These are phyloP conservation scores for Camponotus fellah DNA, from an alignment of 2,888 invertebrate genomes.

Conservation along the genomic window DNA sequence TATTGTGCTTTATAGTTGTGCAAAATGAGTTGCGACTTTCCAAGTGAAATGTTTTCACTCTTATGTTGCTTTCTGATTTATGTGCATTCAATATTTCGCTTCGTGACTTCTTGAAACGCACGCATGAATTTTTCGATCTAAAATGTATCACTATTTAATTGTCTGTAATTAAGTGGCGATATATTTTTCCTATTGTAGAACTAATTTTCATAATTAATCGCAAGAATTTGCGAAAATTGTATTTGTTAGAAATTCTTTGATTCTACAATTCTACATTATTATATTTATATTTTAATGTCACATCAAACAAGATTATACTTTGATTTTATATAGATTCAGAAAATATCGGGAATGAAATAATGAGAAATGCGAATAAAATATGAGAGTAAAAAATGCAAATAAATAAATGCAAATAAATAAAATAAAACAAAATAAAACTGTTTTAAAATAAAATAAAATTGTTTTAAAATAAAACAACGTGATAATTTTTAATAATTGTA, in stretches of 20 bases:
- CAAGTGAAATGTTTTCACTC: slow-evolving; percentile 74
- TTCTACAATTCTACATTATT: not conserved
- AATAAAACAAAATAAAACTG: too few relatives aligned
- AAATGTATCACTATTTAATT: not conserved
- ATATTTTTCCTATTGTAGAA: not conserved
- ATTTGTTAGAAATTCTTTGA: not conserved
- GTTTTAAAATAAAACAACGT: too few relatives aligned
- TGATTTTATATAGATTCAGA: not conserved
- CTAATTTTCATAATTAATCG: not conserved
- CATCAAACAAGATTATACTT: not conserved
- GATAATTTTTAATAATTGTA: not conserved
- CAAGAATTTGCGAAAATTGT: not conserved
- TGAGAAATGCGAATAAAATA: not conserved
- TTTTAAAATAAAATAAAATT: too few relatives aligned
- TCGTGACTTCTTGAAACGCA: slow-evolving; percentile 14
- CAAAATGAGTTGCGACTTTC: slow-evolving; percentile 67
- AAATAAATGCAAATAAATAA: too few relatives aligned
- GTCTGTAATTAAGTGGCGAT: not conserved
- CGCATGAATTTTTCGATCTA: not conserved
- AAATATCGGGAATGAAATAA: not conserved
- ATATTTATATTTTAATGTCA: not conserved
- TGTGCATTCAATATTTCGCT: not conserved
- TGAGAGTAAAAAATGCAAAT: too few relatives aligned
- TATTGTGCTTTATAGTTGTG: slow-evolving; percentile 46
- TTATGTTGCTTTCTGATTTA: slow-evolving; percentile 66